These are phyloP conservation scores for Chrysotoxum bicinctum DNA, from an alignment of 2,888 invertebrate species.

Conservation along the genomic window DNA sequence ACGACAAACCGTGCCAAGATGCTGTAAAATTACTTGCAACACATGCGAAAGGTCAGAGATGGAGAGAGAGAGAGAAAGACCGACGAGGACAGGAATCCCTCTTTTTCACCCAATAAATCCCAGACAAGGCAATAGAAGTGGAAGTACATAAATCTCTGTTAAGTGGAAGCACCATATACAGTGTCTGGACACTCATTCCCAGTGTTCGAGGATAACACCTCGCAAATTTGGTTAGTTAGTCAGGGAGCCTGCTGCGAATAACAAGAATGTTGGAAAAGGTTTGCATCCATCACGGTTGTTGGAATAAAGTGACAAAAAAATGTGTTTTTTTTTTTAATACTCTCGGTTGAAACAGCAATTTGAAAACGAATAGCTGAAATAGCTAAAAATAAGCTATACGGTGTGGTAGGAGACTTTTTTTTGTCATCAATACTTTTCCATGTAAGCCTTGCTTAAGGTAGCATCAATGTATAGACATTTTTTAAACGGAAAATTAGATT, in stretches of 20 bases:
- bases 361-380: not conserved
- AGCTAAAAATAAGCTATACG: not conserved
- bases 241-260: conserved; percentile 48
- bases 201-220: conserved; percentile 45
- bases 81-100: conserved; percentile 57
- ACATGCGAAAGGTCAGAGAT: conserved; percentile 64
- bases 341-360: conserved; percentile 7
- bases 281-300: conserved; percentile 58
- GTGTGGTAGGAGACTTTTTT: not conserved
- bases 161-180: conserved; percentile 26
- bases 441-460: too few species aligned
- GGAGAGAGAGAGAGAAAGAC: not conserved
- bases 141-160: conserved; percentile 62
- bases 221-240: conserved; percentile 45
- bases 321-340: not conserved
- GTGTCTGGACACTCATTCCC: conserved; percentile 51
- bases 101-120: conserved; percentile 67
- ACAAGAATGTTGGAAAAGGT: conserved; percentile 54
- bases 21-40: conserved; percentile 64
- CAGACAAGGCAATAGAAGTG: conserved; percentile 49
- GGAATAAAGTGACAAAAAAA: conserved; percentile 28
- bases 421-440: not conserved
- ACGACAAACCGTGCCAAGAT: conserved; percentile 57
- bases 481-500: too few species aligned
- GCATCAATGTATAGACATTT: too few species aligned